A percentile compares a stretch with the other conserved stretches of the same genome.
Conservation (phyloP, 1,140 invertebrate genomes). For the Frieseomelitta varia region DNA sequence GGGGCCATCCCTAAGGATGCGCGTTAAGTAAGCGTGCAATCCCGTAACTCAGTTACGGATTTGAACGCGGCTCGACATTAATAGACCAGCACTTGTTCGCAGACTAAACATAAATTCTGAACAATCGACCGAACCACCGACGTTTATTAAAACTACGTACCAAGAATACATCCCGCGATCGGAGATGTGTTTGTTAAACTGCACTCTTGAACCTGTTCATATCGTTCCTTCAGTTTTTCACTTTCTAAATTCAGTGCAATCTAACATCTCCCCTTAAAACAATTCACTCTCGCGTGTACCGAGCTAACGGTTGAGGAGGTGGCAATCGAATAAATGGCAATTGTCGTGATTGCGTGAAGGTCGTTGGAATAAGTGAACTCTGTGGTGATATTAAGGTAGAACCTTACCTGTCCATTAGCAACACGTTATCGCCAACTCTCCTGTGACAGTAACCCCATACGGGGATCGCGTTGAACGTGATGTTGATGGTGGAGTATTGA, state of each 20-base stretch:
- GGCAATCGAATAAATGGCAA: not conserved
- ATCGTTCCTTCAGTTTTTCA: no score
- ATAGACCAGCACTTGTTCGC: no score
- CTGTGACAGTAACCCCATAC: conserved; percentile 87
- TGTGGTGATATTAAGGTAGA: conserved; percentile 18
- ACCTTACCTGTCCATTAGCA: conserved; percentile 85
- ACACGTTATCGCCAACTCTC: conserved; percentile 85
- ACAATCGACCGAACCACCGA: not conserved
- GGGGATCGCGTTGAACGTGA: conserved; percentile 86
- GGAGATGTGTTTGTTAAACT: no score
- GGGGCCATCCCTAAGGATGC: conserved; percentile 42
- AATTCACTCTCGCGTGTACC: not conserved
- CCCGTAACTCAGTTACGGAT: not conserved
- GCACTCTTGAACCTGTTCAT: no score
- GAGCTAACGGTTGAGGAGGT: not conserved
- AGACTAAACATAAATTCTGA: not conserved
- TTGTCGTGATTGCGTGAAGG: not conserved
- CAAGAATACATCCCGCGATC: not conserved
- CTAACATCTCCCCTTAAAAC: not conserved
- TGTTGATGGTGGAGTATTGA: conserved; percentile 85
- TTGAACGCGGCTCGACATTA: not conserved
- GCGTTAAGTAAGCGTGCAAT: conserved; percentile 7
- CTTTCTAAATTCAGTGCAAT: no score
- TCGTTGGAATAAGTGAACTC: not conserved
- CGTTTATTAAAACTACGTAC: not conserved